Conservation (phyloP, 2,797 vertebrate genomes). For the Gallirallus australis region DNA sequence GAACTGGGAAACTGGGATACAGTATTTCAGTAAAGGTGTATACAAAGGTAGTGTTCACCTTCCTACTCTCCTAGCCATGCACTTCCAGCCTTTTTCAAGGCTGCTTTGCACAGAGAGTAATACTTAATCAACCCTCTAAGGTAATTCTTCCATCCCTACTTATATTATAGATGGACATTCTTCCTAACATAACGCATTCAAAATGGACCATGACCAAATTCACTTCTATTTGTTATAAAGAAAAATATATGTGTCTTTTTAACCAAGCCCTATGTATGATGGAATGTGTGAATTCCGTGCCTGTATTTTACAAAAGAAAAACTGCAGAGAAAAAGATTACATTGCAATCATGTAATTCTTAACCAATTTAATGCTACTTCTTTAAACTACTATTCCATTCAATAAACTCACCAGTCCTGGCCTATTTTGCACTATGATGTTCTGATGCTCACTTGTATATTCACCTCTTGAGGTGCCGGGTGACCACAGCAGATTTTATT, state of each 20-base stretch:
- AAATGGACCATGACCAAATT: not conserved
- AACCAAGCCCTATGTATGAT: not conserved
- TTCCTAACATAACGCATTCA: not conserved
- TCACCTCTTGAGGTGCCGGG: not conserved
- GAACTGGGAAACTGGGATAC: not conserved
- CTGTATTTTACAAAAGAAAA: constrained; percentile 12
- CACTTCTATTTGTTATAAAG: not conserved
- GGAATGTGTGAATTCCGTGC: not conserved
- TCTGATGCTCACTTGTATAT: not conserved
- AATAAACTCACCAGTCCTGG: not conserved
- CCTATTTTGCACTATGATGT: not conserved
- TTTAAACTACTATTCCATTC: not conserved
- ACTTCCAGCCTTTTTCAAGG: not conserved
- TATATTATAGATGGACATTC: not conserved
- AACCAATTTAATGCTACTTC: not conserved
- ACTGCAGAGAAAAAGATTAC: constrained; percentile 11
- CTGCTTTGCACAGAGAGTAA: not conserved
- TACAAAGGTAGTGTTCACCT: not conserved
- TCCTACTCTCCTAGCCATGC: not conserved
- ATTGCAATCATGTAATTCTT: not conserved
- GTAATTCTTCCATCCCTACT: not conserved
- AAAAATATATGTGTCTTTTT: not conserved
- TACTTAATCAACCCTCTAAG: not conserved
- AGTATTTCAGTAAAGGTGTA: not conserved
- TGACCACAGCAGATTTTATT: not conserved